Evolutionary conservation across 2,113 vertebrate species (phyloP), one percentile per base, ranked within the genome.

Genomic region (Oxyura jamaicensis): DNA sequence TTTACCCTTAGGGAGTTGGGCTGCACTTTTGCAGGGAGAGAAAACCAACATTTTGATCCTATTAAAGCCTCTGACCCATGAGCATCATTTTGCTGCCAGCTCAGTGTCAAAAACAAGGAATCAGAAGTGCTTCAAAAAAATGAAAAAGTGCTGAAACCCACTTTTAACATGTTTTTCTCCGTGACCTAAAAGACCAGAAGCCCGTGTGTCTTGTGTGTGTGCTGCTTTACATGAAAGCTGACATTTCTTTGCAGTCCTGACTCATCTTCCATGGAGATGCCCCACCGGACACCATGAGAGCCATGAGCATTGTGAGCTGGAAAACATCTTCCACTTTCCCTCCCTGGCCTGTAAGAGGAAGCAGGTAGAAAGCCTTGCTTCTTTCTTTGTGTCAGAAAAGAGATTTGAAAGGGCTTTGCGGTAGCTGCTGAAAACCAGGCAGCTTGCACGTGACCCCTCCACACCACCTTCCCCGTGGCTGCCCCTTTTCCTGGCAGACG

Each of bases 381-480:
- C 35, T 50, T 63, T 59, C 42, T 52, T 35, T 42, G 13, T 18
- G 35, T 44, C 62, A 80, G 56, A 29, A 91, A 62, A 44, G 14
- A 80, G 50, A 26, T 42, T 9, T 15, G 68, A 67, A 72, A 68
- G 28, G 1, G 0, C 6, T 35, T 56, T 35, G 36, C 22, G 17
- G 35, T 17, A 41, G 41, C 28, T 83, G 67, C 66, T 5, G 21
- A 20, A 84, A 88, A 72, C 53, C 1, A 52, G 52, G 33, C 68
- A 60, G 44, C 31, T 56, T 72, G 16, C 2, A 0, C 4, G 0
- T 46, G 29, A 48, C 31, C 31, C 28, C 6, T 73, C 50, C 55
- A 41, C 3, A 5, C 42, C 20, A 5, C 65, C 42, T 67, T 67
- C 42, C 26, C 10, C 0, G 0, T n/a, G 5, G 26, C 76, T 76